Base-by-base conservation (phyloP, 1,140 invertebrate genomes). In the Eufriesea mexicana region DNA sequence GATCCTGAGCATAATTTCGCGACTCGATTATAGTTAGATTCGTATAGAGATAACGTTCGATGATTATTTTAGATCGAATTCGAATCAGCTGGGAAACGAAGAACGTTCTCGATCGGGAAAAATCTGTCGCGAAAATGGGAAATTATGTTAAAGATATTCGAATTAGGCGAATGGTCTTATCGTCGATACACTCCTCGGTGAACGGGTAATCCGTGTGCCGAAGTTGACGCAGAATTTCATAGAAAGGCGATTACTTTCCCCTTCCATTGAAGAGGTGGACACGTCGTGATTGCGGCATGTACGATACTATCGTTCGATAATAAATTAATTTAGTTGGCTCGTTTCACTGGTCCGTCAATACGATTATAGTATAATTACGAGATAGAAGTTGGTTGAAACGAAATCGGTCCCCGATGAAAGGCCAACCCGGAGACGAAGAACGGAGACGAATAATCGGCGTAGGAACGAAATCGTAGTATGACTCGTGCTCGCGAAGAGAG, bases 311-410 rank as follows among this genome's bases (percentile, higher is more conserved):
- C 49, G 23, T 45, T 25, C 57, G 68, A 77, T 83, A 64, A 45
- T 79, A 77, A 82, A 77, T 82, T 88, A 85, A 47, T 87, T 49
- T n/a, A 77, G 54, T 14, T 14, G 49, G 5, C 47, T 25, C 23
- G 35, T 68, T 18, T 16, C 66, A 78, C 66, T 20, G 51, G 49
- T 35, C 55, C 54, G n/a, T 49, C 74, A 75, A 82, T 47, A 25
- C 25, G 59, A 75, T 85, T 86, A 85, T 87, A 35, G 59, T 67
- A 18, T 67, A 84, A 88, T 83, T 88, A 75, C 55, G 49, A 84
- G 18, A 9, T 79, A n/a, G 23, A 82, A 79, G 47, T 66, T 23
- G 1, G 7, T n/a, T 2, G 5, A 35, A 59, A 35, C 5, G 25
- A 68, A 35, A 79, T 35, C 35, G 35, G 35, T 35, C 4, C 4